Evolutionary conservation across 1,140 invertebrate species (phyloP).

Genomic region (Adelges cooleyi): DNA sequence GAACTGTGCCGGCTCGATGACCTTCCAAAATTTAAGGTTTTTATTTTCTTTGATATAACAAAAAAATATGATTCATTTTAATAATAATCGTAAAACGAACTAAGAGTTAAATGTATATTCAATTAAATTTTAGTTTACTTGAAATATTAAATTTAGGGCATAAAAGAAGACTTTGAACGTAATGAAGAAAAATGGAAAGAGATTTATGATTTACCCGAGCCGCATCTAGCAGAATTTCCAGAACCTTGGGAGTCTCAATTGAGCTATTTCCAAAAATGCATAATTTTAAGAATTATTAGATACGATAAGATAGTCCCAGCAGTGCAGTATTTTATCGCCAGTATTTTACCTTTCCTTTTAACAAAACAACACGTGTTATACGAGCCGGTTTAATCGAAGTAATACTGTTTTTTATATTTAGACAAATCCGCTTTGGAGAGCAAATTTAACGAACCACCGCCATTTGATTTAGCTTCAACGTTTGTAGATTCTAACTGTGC

Average conservation of each 20-base stretch:
- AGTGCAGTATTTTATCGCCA: conserved; percentile 59
- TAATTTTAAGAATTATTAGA: conserved; percentile 69
- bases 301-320: conserved; percentile 81
- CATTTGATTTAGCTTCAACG: conserved; percentile 73
- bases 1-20: conserved; percentile 61
- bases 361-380: neutral
- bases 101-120: no score
- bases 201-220: conserved; percentile 57
- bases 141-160: conserved; percentile 38
- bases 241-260: conserved; percentile 52
- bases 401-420: no score
- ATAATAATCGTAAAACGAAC: no score
- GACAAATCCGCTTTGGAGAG: conserved; percentile 56
- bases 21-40: conserved; percentile 47
- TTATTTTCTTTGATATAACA: no score
- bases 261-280: conserved; percentile 58
- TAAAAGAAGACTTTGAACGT: conserved; percentile 47
- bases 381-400: neutral
- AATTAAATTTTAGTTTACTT: neutral
- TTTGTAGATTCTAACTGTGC: conserved; percentile 73
- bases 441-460: conserved; percentile 72
- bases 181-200: conserved; percentile 57
- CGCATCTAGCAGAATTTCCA: conserved; percentile 56
- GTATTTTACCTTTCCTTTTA: conserved; percentile 45
- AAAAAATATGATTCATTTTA: no score